Evolutionary conservation across 2,797 vertebrate genomes (phyloP).

Genomic region (Rhinogobio ventralis): DNA sequence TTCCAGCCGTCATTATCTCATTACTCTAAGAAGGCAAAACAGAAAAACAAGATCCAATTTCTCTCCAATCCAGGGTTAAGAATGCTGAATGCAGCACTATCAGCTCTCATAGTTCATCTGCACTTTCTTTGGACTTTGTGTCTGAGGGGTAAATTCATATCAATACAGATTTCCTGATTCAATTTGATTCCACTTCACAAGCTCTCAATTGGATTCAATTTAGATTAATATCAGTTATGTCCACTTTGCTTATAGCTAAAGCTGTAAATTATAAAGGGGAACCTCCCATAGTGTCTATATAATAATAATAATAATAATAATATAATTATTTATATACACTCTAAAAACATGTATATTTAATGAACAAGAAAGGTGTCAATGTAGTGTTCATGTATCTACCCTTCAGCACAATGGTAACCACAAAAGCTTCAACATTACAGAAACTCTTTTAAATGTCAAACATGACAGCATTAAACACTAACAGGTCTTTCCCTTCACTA

Average conservation of each 20-base stretch:
- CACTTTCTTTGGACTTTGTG: conserved; percentile 17
- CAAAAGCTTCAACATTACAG: too few relatives aligned
- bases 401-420: too few relatives aligned
- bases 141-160: conserved; percentile 31
- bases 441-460: too few relatives aligned
- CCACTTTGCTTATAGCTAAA: conserved; percentile 8
- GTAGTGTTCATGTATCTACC: too few relatives aligned
- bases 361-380: too few relatives aligned
- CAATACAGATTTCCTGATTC: background rate
- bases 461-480: too few relatives aligned
- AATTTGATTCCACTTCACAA: background rate
- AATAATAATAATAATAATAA: background rate
- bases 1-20: conserved; percentile 66
- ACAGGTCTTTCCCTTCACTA: too few relatives aligned
- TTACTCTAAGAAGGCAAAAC: conserved; percentile 62
- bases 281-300: background rate
- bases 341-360: too few relatives aligned
- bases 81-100: conserved; percentile 41
- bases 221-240: background rate
- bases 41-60: conserved; percentile 64
- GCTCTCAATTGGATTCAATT: background rate
- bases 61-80: conserved; percentile 46
- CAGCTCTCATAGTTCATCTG: conserved; percentile 15
- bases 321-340: too few relatives aligned
- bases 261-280: background rate